Base-by-base conservation (phyloP, 1,140 invertebrate species). In the fruit fly (Drosophila melanogaster) region DNA sequence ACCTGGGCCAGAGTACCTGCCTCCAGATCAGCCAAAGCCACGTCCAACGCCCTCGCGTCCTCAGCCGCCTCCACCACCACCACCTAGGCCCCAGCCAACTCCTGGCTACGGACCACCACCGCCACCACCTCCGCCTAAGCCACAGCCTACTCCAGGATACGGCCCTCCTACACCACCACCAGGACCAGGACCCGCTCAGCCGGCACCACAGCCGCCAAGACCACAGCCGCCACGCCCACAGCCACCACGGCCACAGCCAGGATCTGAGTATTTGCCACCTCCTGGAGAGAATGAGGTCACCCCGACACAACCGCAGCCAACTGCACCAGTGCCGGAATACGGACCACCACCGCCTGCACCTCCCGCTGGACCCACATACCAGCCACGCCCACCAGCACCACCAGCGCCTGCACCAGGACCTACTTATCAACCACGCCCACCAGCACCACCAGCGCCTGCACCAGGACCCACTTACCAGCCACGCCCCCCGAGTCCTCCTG, bases 1-100 rank as follows among this genome's bases (percentile, higher is more conserved):
- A 7, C 72, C 83, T 8, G 83, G 83, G 0, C 83, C 79, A 11
- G 83, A 86, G 50, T 86, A 86, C 35, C 33, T 86, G 70, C 83
- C 83, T 3, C 83, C 89, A 3, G 79, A 81, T 22, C 83, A 90
- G 40, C 89, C 79, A 3, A 72, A 74, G 22, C 70, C 59, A 0
- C 61, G 79, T 24, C 78, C 79, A 22, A 53, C 61, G 8, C 57
- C 59, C 1, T 24, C 57, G 8, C 80, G 62, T 15, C 80, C 75
- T 11, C 80, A 62, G 14, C 64, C 81, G 0, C 17, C 56, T 0
- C 78, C 67, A 41, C 71, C 79, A 33, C 69, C 35, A 12, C 51
- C 69, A 22, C 50, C 79, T 38, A 62, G 59, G 40, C 79, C 66
- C 0, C 66, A 49, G 7, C 64, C 66, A 0, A 55, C 66, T n/a